These are phyloP conservation scores for Apis florea DNA, from an alignment of 1,140 invertebrate species.

Conservation along the genomic window DNA sequence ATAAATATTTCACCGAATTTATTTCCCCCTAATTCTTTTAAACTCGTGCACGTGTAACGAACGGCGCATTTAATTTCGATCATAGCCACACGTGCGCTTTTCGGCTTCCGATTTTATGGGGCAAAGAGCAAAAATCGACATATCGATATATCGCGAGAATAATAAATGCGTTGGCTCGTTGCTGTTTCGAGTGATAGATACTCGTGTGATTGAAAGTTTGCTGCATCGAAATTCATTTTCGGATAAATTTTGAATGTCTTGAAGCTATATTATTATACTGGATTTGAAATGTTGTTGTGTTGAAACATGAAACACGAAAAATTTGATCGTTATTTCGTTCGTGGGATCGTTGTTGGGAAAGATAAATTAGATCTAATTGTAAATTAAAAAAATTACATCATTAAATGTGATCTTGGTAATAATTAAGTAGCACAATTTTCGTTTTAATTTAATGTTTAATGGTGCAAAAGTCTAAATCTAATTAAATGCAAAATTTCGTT, in stretches of 20 bases:
- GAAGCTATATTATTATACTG: no score
- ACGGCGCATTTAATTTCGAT: constrained; percentile 18
- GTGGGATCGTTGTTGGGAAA: no score
- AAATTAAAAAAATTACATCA: no score
- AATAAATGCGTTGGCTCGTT: neutral
- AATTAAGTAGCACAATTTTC: no score
- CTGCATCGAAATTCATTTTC: neutral
- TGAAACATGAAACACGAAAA: no score
- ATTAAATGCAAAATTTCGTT: no score
- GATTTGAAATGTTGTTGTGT: no score
- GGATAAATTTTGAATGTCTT: neutral
- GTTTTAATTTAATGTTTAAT: no score
- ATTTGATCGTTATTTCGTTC: no score
- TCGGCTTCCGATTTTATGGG: neutral
- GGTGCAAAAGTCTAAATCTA: no score
- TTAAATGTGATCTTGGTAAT: no score
- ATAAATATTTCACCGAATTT: neutral
- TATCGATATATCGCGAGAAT: constrained; percentile 4
- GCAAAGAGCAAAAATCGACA: neutral
- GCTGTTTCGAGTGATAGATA: neutral
- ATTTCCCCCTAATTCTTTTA: constrained; percentile 1
- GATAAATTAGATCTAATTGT: no score
- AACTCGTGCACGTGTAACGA: neutral
- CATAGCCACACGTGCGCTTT: neutral
- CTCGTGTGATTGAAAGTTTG: neutral